phyloP scores from a whole-genome alignment of 2,113 vertebrate species.

The Cephalopterus ornatus region DNA sequence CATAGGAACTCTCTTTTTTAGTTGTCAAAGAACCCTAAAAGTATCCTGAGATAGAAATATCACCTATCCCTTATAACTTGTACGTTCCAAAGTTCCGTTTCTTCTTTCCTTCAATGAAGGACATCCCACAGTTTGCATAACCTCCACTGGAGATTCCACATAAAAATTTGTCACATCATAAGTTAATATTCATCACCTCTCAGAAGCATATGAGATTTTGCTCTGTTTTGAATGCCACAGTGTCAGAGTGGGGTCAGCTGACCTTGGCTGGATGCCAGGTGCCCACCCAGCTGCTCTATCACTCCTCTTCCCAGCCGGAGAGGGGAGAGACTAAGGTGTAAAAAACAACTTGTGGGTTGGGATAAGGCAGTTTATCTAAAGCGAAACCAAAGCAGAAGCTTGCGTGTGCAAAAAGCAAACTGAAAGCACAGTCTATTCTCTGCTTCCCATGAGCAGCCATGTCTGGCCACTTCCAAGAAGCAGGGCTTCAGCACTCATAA shows the following conservation, averaged over 20 bases:
- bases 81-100: background rate
- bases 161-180: background rate
- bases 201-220: background rate
- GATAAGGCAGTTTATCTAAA: no score
- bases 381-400: no score
- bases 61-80: background rate
- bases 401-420: no score
- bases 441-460: no score
- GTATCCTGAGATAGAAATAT: background rate
- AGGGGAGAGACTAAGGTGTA: no score
- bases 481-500: no score
- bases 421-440: no score
- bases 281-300: no score
- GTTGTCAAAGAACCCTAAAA: background rate
- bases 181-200: background rate
- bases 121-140: background rate
- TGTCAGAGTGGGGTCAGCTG: background rate
- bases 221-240: conserved; percentile 10
- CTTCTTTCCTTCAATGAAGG: background rate
- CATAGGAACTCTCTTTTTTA: background rate
- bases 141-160: background rate
- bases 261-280: no score
- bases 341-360: no score
- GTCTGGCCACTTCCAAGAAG: no score
- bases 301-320: no score